Evolutionary conservation across 2,113 vertebrate species (phyloP).

Genomic region (Sminthopsis crassicaudata): DNA sequence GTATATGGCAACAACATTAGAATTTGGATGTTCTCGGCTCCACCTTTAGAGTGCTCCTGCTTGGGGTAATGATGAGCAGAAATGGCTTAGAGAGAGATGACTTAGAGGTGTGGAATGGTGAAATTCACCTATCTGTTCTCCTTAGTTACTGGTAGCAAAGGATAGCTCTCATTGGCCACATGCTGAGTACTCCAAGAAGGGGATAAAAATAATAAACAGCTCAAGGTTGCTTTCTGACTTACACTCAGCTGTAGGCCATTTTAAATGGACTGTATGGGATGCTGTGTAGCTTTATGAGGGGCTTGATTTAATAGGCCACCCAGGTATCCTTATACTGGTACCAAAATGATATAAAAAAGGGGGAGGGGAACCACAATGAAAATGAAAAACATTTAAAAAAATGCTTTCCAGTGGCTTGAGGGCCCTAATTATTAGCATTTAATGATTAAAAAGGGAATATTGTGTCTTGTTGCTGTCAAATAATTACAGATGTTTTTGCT

Average conservation of each 20-base stretch:
- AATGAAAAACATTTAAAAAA: neutral
- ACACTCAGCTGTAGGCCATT: neutral
- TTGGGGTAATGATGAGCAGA: neutral
- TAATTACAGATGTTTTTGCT: neutral
- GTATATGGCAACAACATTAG: conserved; percentile 35
- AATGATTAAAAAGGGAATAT: neutral
- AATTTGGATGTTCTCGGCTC: conserved; percentile 35
- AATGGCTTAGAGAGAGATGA: conserved; percentile 7
- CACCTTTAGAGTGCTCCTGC: conserved; percentile 28
- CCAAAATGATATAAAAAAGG: neutral
- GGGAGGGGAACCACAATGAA: neutral
- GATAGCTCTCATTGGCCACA: neutral
- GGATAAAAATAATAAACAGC: neutral
- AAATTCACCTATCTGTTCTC: neutral
- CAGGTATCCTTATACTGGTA: neutral
- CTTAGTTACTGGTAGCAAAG: conserved; percentile 26
- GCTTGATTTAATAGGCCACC: neutral
- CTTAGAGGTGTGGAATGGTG: neutral
- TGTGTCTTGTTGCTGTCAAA: neutral
- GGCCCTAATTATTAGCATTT: neutral
- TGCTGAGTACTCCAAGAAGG: neutral
- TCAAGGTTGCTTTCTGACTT: neutral
- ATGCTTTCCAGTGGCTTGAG: neutral
- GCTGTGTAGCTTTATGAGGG: neutral
- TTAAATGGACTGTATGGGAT: neutral